Evolutionary conservation across 2,888 invertebrate species (phyloP), one percentile per base, ranked within the genome.

Genomic region (Caenorhabditis sp.): DNA sequence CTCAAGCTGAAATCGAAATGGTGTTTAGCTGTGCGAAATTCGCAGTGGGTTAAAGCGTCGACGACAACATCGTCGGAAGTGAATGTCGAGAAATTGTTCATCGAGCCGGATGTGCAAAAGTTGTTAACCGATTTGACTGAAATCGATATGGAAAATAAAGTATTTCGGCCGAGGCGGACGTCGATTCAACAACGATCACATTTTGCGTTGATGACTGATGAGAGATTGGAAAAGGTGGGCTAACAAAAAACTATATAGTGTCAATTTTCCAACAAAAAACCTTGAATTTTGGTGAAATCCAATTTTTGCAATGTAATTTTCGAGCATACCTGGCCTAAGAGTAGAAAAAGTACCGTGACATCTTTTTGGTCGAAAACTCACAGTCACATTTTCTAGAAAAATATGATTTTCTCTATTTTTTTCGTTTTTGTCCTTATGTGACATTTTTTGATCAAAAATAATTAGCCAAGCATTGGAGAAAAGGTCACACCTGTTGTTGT

Each of bases 181-280:
- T 74, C 72, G 5, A 76, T 76, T 43, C 78, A 76, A 49, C 83
- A 85, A 58, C 71, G 86, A 26, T 78, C 83, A 19, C 86, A 86
- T 66, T 86, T 81, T 67, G 86, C 86, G n/a, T 73, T 86, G n/a
- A 86, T 86, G 86, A 86, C 85, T 17, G 85, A 86, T 43, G 79
- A 84, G 27, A 78, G 84, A 66, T 71, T 84, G 24, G 78, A 85
- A 55, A 76, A 84, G 72, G 86, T 84, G 36, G 50, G 26, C 19
- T 21, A n/a, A 36, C 6, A 36, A 36, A 36, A 36, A 36, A 36
- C 12, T 36, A 8, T 36, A 8, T 36, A 36, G 36, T 55, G 24
- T 58, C 66, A 17, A 17, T 31, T 53, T n/a, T 19, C 21, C 49
- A 10, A 19, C 8, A 50, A 50, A 8, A 55, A 55, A 12, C 4